Evolutionary conservation across 2,888 invertebrate species (phyloP), one percentile per base, ranked within the genome.

Genomic region (Epiblema foenella): DNA sequence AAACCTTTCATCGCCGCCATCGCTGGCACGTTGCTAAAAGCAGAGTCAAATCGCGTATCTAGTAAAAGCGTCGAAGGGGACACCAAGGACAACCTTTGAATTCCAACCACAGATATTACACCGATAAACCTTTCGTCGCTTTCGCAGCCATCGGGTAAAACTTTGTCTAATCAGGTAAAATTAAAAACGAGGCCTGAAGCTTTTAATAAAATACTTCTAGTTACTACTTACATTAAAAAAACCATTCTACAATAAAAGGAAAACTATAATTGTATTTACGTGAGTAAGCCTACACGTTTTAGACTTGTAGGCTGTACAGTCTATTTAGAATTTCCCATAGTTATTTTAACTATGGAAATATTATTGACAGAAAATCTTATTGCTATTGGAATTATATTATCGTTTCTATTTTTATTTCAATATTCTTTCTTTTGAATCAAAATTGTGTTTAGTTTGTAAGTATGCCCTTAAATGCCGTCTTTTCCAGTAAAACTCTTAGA

Each of bases 371-470:
- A 46, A 15, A 5, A n/a, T 46, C 7, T 24, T 57, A 29, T 18
- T 18, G 29, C 52, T 46, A 70, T 70, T 65, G 65, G 52, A 51
- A 24, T 54, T 24, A 5, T 54, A 33, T 9, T 54, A 24, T 59
- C 52, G 9, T 68, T 68, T 69, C 0, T 29, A 37, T 12, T 69
- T 65, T 60, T 24, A 54, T 70, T 71, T 71, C 1, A 39, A 51
- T 62, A 62, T 56, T 67, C 39, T 67, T 71, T 62, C 24, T 49
- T 67, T 71, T 62, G 37, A 62, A 67, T 62, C 49, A 62, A 67
- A 71, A 71, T 62, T 62, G 71, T 62, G 12, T 71, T 71, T 71
- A 71, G 67, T 67, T 71, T 56, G 49, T 71, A 71, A 71, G 71
- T 56, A 24, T 70, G 18, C 39, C 42, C 29, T 62, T 57, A 57